These are phyloP conservation scores for Microtus ochrogaster DNA, from an alignment of 2,113 vertebrate genomes.

Conservation along the genomic window DNA sequence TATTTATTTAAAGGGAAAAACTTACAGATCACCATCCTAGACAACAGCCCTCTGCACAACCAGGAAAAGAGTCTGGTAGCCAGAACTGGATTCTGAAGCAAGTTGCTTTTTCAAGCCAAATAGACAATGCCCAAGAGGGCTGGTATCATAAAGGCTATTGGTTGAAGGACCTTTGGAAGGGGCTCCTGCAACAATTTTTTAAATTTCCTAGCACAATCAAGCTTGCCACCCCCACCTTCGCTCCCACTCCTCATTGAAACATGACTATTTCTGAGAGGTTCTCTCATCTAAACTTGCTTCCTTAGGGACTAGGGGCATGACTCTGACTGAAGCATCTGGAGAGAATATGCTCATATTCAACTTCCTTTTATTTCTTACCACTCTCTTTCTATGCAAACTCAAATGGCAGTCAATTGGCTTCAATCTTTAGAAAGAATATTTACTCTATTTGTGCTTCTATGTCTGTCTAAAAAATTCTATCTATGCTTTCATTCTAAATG, in stretches of 20 bases:
- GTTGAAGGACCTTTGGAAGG: too few species aligned
- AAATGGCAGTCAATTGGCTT: background rate
- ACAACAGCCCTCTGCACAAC: too few species aligned
- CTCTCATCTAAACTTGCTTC: constrained; percentile 11
- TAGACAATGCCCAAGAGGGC: too few species aligned
- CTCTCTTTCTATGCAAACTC: background rate
- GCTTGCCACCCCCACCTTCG: background rate
- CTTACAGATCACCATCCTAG: too few species aligned
- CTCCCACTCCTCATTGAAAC: background rate
- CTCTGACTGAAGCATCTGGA: background rate
- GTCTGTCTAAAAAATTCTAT: background rate
- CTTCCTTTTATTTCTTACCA: background rate
- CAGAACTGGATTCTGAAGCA: too few species aligned
- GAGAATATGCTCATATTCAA: background rate
- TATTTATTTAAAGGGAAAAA: too few species aligned
- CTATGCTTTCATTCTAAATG: background rate
- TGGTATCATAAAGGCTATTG: too few species aligned
- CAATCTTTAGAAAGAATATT: background rate
- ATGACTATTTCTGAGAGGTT: background rate
- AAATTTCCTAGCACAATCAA: background rate
- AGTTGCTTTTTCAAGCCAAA: too few species aligned
- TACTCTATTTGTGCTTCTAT: background rate
- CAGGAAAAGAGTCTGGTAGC: too few species aligned
- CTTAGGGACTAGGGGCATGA: background rate
- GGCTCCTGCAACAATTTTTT: background rate